Percentiles rank a stretch among this genome's conserved stretches.
Evolutionary conservation across 1,140 invertebrate species (phyloP).

Genomic region (Drosophila jambulina): DNA sequence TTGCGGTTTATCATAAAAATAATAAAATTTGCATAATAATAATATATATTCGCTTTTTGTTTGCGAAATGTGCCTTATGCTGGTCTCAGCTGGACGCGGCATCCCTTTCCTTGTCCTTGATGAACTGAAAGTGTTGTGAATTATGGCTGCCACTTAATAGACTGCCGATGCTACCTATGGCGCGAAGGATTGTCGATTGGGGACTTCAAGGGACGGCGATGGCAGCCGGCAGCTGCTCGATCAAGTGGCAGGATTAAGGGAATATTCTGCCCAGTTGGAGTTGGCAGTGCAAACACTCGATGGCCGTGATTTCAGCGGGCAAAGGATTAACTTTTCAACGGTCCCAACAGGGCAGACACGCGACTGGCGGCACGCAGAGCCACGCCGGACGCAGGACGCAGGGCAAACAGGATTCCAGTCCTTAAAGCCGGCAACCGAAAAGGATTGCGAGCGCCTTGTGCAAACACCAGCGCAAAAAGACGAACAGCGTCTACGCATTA

Average conservation of each 20-base stretch:
- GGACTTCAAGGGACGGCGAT: slow-evolving; percentile 43
- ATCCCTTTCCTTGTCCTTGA: slow-evolving; percentile 59
- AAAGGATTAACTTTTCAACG: slow-evolving; percentile 78
- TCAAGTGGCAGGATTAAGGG: slow-evolving; percentile 77
- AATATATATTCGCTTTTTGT: slow-evolving; percentile 53
- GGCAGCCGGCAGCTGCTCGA: slow-evolving; percentile 62
- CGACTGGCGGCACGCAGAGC: slow-evolving; percentile 71
- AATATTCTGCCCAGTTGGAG: slow-evolving; percentile 34
- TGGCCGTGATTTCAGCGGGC: slow-evolving; percentile 62
- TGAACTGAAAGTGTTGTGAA: slow-evolving; percentile 82
- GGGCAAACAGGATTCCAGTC: slow-evolving; percentile 58
- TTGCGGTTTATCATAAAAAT: slow-evolving; percentile 83
- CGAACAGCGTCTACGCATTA: slow-evolving; percentile 67
- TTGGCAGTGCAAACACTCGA: slow-evolving; percentile 66
- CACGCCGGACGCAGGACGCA: slow-evolving; percentile 20
- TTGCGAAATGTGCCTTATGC: slow-evolving; percentile 65
- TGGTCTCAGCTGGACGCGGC: slow-evolving; percentile 60
- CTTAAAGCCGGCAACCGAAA: slow-evolving; percentile 30
- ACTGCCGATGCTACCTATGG: slow-evolving; percentile 56
- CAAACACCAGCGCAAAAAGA: slow-evolving; percentile 62
- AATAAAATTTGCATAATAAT: slow-evolving; percentile 83
- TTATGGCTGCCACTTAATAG: slow-evolving; percentile 66
- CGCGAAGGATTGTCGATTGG: slow-evolving; percentile 57
- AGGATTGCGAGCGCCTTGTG: slow-evolving; percentile 68
- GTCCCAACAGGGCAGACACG: slow-evolving; percentile 63